Evolutionary conservation across 1,140 invertebrate genomes (phyloP), one percentile per base, ranked within the genome.

Genomic region (Drosophila neocordata): DNA sequence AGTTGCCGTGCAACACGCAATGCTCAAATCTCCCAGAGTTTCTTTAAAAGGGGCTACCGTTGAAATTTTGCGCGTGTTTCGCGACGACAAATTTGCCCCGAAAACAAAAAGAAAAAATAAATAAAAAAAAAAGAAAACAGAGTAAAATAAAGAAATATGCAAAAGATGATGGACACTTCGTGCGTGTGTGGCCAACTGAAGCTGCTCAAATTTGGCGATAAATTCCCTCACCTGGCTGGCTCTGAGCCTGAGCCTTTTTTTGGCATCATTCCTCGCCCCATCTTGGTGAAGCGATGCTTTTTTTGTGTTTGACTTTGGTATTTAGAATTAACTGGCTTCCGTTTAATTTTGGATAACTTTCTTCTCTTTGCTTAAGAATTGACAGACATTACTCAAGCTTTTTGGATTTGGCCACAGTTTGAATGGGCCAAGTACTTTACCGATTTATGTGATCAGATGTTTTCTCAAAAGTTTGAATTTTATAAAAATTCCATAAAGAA

Each of bases 171-270:
- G 77, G 69, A 80, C 80, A 87, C 18, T 68, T 73, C 63, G 64
- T 80, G 79, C 71, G 81, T 81, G 81, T 81, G 81, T 81, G 81
- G 71, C 64, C 73, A 78, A 53, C 65, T 67, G 63, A 63, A 55
- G 77, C 69, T 58, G 81, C 81, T 73, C 82, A 77, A 74, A 58
- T 59, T 72, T n/a, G 51, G 20, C 15, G 37, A 64, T 18, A 51
- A 73, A 81, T 85, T 87, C 82, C 81, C 70, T 82, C 78, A 85
- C 82, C 81, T 85, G 79, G 72, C 35, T 27, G 66, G 44, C 34
- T 22, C 35, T 58, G 24, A 57, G 48, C 52, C 35, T 48, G 18
- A 48, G 15, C 41, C 41, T 8, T 41, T 15, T 15, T 41, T 44
- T 44, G 7, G 41, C 15, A 44, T 18, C 8, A 15, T 44, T 4